These are phyloP conservation scores for Chrysina gloriosa DNA, from an alignment of 2,888 invertebrate species.

Conservation along the genomic window DNA sequence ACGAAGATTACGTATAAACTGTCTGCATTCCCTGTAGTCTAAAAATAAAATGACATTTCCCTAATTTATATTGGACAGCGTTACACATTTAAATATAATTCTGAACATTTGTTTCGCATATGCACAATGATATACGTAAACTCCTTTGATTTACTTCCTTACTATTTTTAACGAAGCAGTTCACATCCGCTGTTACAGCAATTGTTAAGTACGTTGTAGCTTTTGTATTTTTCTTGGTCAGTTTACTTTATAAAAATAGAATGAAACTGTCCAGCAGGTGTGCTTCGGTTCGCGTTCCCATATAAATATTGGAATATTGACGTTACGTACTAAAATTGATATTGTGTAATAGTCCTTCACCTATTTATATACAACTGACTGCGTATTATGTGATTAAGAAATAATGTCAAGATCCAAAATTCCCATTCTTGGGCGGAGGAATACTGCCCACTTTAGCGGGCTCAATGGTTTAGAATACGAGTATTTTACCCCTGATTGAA, in stretches of 20 bases:
- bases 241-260: not conserved
- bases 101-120: not conserved
- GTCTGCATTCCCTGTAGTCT: slow-evolving; percentile 13
- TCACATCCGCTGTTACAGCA: slow-evolving; percentile 13
- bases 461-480: no score
- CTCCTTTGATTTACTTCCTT: not conserved
- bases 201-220: slow-evolving; percentile 8
- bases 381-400: no score
- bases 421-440: no score
- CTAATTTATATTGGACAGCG: slow-evolving; percentile 14
- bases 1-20: slow-evolving; percentile 28
- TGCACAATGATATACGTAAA: not conserved
- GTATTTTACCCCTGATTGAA: no score
- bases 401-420: no score
- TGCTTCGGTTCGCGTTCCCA: no score
- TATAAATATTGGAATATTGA: no score
- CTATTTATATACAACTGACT: no score
- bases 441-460: no score
- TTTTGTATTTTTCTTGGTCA: slow-evolving; percentile 1
- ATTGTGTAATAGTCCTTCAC: no score
- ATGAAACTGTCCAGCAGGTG: not conserved
- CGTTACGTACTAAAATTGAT: no score
- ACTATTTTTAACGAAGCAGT: not conserved
- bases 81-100: slow-evolving; percentile 24
- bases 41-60: slow-evolving; percentile 25